Evolutionary conservation across 2,888 invertebrate genomes (phyloP).

Genomic region (Nephrocerus scutellatus): DNA sequence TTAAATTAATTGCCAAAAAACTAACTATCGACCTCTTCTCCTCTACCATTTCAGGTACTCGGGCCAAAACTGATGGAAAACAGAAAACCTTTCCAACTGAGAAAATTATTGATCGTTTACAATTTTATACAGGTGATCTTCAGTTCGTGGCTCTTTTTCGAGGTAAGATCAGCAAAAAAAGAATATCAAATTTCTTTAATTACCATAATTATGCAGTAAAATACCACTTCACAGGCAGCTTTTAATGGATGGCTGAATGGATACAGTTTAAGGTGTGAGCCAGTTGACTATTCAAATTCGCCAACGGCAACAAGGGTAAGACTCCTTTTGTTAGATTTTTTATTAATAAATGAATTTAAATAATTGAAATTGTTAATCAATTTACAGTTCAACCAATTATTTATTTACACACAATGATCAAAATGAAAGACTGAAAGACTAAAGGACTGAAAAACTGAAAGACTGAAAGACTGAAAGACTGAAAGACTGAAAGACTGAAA

Average conservation of each 20-base stretch:
- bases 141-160: slow-evolving; percentile 52
- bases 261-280: slow-evolving; percentile 70
- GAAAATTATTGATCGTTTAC: slow-evolving; percentile 69
- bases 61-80: slow-evolving; percentile 82
- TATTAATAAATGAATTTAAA: no score
- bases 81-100: slow-evolving; percentile 72
- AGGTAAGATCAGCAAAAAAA: no score
- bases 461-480: no score
- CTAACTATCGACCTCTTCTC: slow-evolving; percentile 6
- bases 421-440: no score
- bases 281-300: slow-evolving; percentile 67
- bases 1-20: slow-evolving; percentile 10
- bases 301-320: slow-evolving; percentile 65
- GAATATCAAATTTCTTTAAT: slow-evolving; percentile 8
- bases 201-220: slow-evolving; percentile 22
- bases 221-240: slow-evolving; percentile 48
- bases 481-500: no score
- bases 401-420: no score
- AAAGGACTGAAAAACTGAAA: no score
- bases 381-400: no score
- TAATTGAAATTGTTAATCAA: no score
- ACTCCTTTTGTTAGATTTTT: no score
- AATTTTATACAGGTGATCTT: slow-evolving; percentile 67
- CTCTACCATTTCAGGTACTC: slow-evolving; percentile 50
- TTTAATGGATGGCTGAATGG: slow-evolving; percentile 63